Evolutionary conservation across 2,888 invertebrate species (phyloP), one percentile per base, ranked within the genome.

Genomic region (Fragum fragum): DNA sequence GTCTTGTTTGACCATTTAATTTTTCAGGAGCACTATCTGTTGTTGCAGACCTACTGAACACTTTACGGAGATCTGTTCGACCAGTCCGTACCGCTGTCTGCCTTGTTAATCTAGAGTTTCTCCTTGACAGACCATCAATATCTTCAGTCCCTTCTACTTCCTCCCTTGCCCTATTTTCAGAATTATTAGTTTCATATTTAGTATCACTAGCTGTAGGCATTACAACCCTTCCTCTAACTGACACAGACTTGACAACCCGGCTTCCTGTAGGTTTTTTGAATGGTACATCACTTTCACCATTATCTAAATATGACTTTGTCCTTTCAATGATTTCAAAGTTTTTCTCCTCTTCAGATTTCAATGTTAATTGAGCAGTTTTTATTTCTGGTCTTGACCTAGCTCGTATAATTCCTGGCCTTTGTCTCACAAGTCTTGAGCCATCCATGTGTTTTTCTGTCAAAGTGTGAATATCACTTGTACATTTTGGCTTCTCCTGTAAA

Each of bases 371-470:
- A 39, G 39, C 23, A 28, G 63, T 23, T n/a, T 69, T 59, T 11
- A 82, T 47, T 36, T 81, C 85, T 23, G 82, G 80, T n/a, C 76
- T 72, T 61, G 85, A 82, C 63, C 83, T 82, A 57, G 85, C 85
- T 32, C 85, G 57, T 16, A 85, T 73, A 21, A 85, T 69, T 39
- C 73, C 66, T n/a, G 71, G 74, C 29, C 63, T 79, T 53, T 32
- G 53, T 39, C 55, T 71, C 1, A 42, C 26, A 42, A 42, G 32
- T 66, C 26, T 66, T 21, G 42, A 42, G 32, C n/a, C 28, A 70
- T 42, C 68, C n/a, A 59, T 39, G 39, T 73, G 21, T 23, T 42
- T 42, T 21, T 42, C 42, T 21, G 21, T 11, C 23, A 21, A 39
- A 18, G 9, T 14, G 9, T 1, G 11, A 26, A 29, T 23, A 52